phyloP scores from a whole-genome alignment of 2,113 vertebrate species.

The Collichthys lucidus region DNA sequence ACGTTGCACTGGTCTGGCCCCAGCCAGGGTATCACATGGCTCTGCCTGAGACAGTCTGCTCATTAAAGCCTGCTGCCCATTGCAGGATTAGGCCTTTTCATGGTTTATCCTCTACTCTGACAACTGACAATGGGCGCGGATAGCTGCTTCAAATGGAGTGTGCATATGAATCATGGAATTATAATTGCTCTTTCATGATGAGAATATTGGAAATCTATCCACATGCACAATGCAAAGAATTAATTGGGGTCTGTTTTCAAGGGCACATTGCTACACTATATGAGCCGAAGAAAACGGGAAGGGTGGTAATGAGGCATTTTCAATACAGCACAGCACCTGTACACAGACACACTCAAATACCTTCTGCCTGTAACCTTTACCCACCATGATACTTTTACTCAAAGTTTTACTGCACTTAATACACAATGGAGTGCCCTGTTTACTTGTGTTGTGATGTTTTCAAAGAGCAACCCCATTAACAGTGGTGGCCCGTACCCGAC shows the following conservation, averaged over 20 bases:
- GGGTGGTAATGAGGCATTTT: slow-evolving; percentile 72
- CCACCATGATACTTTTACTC: slow-evolving; percentile 68
- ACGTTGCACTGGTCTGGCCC: slow-evolving; percentile 70
- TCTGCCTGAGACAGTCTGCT: slow-evolving; percentile 79
- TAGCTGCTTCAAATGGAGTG: slow-evolving; percentile 79
- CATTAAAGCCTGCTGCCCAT: slow-evolving; percentile 81
- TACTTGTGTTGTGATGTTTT: slow-evolving; percentile 78
- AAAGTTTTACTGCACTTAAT: slow-evolving; percentile 78
- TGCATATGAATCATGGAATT: slow-evolving; percentile 80
- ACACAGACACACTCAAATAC: slow-evolving; percentile 35
- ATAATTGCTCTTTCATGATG: slow-evolving; percentile 84
- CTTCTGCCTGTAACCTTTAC: slow-evolving; percentile 68
- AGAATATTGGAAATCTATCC: slow-evolving; percentile 80
- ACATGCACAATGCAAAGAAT: slow-evolving; percentile 77
- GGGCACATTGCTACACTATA: slow-evolving; percentile 75
- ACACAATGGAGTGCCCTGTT: slow-evolving; percentile 69
- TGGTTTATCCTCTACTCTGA: slow-evolving; percentile 80
- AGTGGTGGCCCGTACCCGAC: slow-evolving; percentile 58
- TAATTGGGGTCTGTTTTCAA: slow-evolving; percentile 82
- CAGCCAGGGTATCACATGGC: slow-evolving; percentile 79
- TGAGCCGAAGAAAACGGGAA: slow-evolving; percentile 61
- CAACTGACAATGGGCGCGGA: slow-evolving; percentile 78
- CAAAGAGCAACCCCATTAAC: slow-evolving; percentile 81
- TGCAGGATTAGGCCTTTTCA: slow-evolving; percentile 82
- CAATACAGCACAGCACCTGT: slow-evolving; percentile 56